Evolutionary conservation across 2,888 invertebrate genomes (phyloP).

Genomic region (Archaeoteleia sp.): DNA sequence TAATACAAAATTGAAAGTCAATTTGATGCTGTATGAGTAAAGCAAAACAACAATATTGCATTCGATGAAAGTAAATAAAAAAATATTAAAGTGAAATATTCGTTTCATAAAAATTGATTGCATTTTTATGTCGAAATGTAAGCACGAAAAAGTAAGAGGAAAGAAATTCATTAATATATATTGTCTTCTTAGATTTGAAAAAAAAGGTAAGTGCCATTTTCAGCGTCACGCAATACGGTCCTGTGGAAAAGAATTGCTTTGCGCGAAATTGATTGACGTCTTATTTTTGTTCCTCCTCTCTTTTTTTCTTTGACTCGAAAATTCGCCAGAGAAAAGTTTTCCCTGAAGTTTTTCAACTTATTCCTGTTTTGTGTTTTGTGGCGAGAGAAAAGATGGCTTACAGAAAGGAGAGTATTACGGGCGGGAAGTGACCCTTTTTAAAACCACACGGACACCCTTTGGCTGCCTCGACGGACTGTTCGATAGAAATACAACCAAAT

Average conservation of each 20-base stretch:
- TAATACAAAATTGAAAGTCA: background rate
- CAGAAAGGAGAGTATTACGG: conserved; percentile 28
- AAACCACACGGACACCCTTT: conserved; percentile 22
- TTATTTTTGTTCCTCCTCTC: background rate
- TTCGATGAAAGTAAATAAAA: too few relatives aligned
- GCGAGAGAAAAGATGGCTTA: conserved; percentile 30
- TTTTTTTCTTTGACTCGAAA: background rate
- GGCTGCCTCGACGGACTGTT: conserved; percentile 13
- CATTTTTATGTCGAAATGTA: too few relatives aligned
- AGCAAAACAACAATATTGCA: too few relatives aligned
- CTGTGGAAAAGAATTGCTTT: background rate
- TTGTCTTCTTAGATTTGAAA: conserved; percentile 6
- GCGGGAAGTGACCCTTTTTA: conserved; percentile 27
- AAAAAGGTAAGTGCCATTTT: conserved; percentile 3
- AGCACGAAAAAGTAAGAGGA: background rate
- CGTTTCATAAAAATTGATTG: too few relatives aligned
- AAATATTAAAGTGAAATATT: too few relatives aligned
- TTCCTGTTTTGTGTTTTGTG: conserved; percentile 26
- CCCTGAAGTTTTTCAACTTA: conserved; percentile 24
- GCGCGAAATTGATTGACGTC: conserved; percentile 17
- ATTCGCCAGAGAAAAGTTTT: conserved; percentile 20
- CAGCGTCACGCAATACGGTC: conserved; percentile 7
- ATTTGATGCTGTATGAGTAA: too few relatives aligned
- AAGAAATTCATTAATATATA: conserved; percentile 2
- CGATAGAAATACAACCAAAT: conserved; percentile 20